These are phyloP conservation scores for Agapostemon virescens DNA, from an alignment of 2,888 invertebrate genomes.

Conservation along the genomic window DNA sequence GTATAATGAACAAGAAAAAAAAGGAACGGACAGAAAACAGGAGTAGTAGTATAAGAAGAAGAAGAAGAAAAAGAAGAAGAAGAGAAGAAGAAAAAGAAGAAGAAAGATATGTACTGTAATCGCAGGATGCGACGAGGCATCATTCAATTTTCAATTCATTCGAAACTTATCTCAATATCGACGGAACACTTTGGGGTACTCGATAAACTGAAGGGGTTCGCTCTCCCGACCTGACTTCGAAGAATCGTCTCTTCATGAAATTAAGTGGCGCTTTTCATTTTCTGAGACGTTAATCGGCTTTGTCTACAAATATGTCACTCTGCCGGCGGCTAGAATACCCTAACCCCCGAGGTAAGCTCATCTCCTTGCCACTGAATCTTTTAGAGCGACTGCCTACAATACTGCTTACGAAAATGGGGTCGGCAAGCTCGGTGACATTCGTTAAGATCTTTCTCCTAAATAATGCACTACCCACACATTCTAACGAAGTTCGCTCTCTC, in stretches of 20 bases:
- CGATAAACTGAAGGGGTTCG: not conserved
- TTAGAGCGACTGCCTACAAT: conserved; percentile 55
- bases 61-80: not conserved
- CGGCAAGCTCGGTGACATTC: conserved; percentile 63
- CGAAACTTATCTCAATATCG: not conserved
- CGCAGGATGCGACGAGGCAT: conserved; percentile 37
- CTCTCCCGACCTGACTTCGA: conserved; percentile 9
- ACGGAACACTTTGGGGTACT: conserved; percentile 5
- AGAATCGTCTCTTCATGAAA: conserved; percentile 30
- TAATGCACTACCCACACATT: conserved; percentile 55
- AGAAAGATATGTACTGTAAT: not conserved
- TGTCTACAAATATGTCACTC: conserved; percentile 61
- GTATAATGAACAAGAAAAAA: not conserved
- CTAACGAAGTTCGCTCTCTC: conserved; percentile 1
- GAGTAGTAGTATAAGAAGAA: not conserved
- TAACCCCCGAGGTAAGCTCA: conserved; percentile 61
- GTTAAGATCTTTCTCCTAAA: conserved; percentile 63
- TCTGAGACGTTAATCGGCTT: conserved; percentile 66
- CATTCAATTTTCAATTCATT: conserved; percentile 51
- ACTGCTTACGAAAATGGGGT: conserved; percentile 60
- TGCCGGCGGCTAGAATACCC: conserved; percentile 62
- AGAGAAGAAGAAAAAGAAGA: not conserved
- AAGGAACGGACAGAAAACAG: not conserved
- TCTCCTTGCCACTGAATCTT: conserved; percentile 67
- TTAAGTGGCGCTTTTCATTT: conserved; percentile 56